Evolutionary conservation across 2,797 vertebrate genomes (phyloP), one percentile per base, ranked within the genome.

Genomic region (Denticeps clupeoides): DNA sequence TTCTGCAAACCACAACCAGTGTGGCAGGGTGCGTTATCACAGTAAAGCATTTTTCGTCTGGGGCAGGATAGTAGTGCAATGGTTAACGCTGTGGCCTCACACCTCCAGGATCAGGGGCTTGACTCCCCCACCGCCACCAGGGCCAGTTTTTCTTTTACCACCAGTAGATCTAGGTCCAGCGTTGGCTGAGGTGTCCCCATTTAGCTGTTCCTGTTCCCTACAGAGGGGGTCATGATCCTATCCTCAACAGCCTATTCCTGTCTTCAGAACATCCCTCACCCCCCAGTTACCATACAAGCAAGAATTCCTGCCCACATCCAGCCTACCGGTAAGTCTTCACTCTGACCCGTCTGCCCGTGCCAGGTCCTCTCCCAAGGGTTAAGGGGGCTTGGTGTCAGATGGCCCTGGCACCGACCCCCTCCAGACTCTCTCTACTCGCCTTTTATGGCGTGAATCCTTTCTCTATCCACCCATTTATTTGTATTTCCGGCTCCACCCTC

Each of bases 391-490:
- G n/a, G n/a, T n/a, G n/a, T n/a, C n/a, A n/a, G n/a, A n/a, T n/a
- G n/a, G n/a, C n/a, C n/a, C n/a, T n/a, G n/a, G n/a, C n/a, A n/a
- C n/a, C n/a, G n/a, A n/a, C n/a, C n/a, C n/a, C n/a, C n/a, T n/a
- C n/a, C n/a, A n/a, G 35, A 11, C 35, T 49, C 41, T 16, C 35
- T 42, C 45, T 33, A 41, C 18, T 9, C 25, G 53, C 50, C 49
- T 45, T 62, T 56, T 52, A 56, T 55, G 45, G 53, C 18, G 41
- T 54, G 38, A 35, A 24, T 51, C 7, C 50, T 54, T 60, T 58
- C 55, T 63, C 63, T 60, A 63, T 51, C 31, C 41, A 4, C 29
- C 58, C 63, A 58, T 63, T 63, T 58, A 62, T 58, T 31, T 31
- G 16, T 48, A 41, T 45, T 62, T 65, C 53, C 41, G 37, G 50